Evolutionary conservation across 2,888 invertebrate genomes (phyloP).

Genomic region (Amphipoea lucens): DNA sequence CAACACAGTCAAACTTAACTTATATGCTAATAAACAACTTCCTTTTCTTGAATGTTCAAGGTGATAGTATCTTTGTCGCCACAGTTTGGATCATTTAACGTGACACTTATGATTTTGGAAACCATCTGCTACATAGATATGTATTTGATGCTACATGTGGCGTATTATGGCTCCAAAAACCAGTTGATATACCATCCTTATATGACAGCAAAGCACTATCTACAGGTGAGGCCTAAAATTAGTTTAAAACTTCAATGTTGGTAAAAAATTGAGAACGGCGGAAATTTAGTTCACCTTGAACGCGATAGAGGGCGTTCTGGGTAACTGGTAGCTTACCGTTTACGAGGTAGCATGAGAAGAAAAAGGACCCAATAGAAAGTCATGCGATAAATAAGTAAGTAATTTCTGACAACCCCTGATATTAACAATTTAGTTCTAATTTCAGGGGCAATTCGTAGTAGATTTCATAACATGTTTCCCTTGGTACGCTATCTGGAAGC

Average conservation of each 20-base stretch:
- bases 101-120: slow-evolving; percentile 80
- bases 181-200: slow-evolving; percentile 89
- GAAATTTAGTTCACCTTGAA: neutral
- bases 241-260: neutral
- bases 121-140: slow-evolving; percentile 86
- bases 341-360: neutral
- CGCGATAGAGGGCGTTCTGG: neutral
- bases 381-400: neutral
- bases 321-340: neutral
- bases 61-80: slow-evolving; percentile 84
- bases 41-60: slow-evolving; percentile 71
- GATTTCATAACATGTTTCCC: slow-evolving; percentile 88
- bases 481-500: slow-evolving; percentile 82
- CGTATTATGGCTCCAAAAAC: slow-evolving; percentile 87
- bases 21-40: slow-evolving; percentile 20
- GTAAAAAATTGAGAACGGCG: neutral
- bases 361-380: neutral
- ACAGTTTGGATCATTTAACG: slow-evolving; percentile 76
- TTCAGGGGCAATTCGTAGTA: slow-evolving; percentile 83
- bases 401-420: neutral
- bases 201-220: slow-evolving; percentile 87
- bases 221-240: slow-evolving; percentile 73
- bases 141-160: slow-evolving; percentile 88
- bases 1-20: slow-evolving; percentile 26
- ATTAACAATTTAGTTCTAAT: slow-evolving; percentile 38